phyloP scores from a whole-genome alignment of 1,140 invertebrate genomes.

The Argopecten irradians region DNA sequence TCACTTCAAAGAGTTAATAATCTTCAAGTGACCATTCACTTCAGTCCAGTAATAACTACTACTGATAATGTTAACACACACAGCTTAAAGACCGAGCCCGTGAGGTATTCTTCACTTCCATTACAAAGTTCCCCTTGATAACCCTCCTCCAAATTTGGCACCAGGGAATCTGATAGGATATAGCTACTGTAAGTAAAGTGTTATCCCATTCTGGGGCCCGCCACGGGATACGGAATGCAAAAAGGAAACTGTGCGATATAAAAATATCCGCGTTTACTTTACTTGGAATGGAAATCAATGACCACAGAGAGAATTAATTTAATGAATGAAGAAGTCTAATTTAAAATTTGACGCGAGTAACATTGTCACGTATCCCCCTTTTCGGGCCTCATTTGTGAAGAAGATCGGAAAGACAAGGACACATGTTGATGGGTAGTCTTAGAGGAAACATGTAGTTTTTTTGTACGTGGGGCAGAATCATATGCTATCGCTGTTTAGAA shows the following conservation, averaged over 20 bases:
- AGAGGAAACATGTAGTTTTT: not conserved
- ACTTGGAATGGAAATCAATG: no score
- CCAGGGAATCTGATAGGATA: conserved; percentile 20
- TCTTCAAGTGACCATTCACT: not conserved
- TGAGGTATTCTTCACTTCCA: not conserved
- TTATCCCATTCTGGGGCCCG: not conserved
- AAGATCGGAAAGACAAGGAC: not conserved
- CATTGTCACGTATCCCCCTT: not conserved
- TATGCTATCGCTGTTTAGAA: not conserved
- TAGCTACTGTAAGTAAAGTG: not conserved
- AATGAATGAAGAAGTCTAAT: no score
- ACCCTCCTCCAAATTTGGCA: conserved; percentile 14
- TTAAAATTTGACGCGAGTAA: no score
- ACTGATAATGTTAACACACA: not conserved
- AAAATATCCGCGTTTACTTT: no score
- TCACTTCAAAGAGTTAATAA: not conserved
- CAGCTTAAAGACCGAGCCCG: not conserved
- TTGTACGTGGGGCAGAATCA: not conserved
- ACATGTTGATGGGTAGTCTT: not conserved
- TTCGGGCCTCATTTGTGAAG: not conserved
- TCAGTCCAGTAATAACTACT: not conserved
- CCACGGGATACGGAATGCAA: no score
- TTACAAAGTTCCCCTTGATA: not conserved
- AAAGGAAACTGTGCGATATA: no score
- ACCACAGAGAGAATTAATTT: no score